Base-by-base conservation (phyloP, 1,140 invertebrate species). In the Drosophila sturtevanti region DNA sequence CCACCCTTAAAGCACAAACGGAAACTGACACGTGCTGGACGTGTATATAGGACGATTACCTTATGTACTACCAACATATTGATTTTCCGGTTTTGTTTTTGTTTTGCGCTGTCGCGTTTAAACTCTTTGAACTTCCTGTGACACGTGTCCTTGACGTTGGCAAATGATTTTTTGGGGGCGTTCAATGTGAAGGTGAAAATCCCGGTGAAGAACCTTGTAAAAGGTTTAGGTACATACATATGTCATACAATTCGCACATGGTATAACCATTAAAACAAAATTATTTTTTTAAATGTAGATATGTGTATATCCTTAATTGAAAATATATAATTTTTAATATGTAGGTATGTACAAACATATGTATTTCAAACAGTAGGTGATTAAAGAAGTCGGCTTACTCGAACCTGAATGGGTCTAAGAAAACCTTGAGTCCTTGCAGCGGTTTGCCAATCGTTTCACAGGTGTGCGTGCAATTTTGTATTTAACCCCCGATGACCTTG, bases 51-150 rank as follows among this genome's bases (percentile, higher is more conserved):
- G 16, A 21, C 9, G 63, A 70, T 52, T 77, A 85, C 61, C 63
- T 55, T 60, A 59, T 75, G 52, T 87, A 77, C 41, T 81, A 79
- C 62, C 74, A 68, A 48, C 74, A 61, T 87, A 89, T 87, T 73
- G 82, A 86, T 86, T 81, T 78, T 72, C 61, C 63, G 58, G 65
- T 74, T 79, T 65, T 72, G 44, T 41, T 35, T 27, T 68, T 37
- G 21, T 18, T 59, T 66, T 77, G 58, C 34, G 55, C 61, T 27
- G 48, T 61, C 37, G 38, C 21, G 41, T 11, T 82, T 78, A 82
- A 81, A 77, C 81, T 82, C 81, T 87, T 79, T 86, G 81, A 86
- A 86, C 81, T 86, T 86, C 81, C 82, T 87, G 82, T 54, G 81
- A 59, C 65, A 70, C 66, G 76, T 79, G 84, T 79, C 82, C 82